Evolutionary conservation across 2,888 invertebrate genomes (phyloP), one percentile per base, ranked within the genome.

Genomic region (Prosopocoilus inquinatus): DNA sequence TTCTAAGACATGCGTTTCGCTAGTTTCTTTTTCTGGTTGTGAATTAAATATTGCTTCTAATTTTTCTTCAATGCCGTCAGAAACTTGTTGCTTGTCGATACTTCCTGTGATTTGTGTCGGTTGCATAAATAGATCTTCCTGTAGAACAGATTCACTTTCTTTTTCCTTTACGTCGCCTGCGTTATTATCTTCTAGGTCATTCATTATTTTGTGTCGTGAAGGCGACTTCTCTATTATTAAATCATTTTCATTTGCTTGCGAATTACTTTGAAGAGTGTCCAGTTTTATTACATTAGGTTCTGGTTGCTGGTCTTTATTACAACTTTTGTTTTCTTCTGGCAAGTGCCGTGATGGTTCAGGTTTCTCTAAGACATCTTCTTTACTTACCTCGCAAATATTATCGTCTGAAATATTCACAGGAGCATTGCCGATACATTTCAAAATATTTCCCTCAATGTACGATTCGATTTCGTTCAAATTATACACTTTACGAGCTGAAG

Each of bases 401-500:
- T n/a, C n/a, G 3, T 5, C 5, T 28, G 20, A 3, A 28, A 28
- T 28, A 28, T 7, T 5, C 20, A 5, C 20, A 28, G 3, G 20
- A 28, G 3, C 20, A 28, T 28, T 28, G 20, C 20, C 1, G 12
- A 2, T 16, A n/a, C 28, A 12, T 13, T 33, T 50, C 9, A 35
- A 39, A 34, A 57, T 45, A 39, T 58, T 55, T 16, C 38, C 43
- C 15, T n/a, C 28, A 46, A 59, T 45, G 28, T 52, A 59, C n/a
- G 49, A 34, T 49, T 59, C 57, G 4, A 57, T 12, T 8, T 48
- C 38, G 15, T 52, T n/a, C 47, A 57, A 54, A 51, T 48, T 32
- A 39, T 41, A 59, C 15, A 46, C 12, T 46, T 48, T 52, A 9
- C 4, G 8, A 28, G 20, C 20, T 4, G 4, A 1, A 28, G 20